Evolutionary conservation across 2,113 vertebrate species (phyloP), one percentile per base, ranked within the genome.

Genomic region (Cranoglanis bouderius): DNA sequence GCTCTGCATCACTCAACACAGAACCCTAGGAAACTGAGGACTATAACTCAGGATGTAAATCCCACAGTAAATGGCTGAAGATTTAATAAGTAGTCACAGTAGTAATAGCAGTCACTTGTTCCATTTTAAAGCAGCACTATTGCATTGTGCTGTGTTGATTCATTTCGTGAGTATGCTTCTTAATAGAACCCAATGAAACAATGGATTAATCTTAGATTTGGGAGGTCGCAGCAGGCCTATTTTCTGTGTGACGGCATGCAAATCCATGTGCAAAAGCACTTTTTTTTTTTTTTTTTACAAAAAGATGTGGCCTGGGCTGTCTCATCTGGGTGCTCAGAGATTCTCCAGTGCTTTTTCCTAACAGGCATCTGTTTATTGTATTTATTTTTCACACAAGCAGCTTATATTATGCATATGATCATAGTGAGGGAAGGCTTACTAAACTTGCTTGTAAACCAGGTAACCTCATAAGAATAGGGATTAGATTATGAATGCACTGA

Each of bases 371-470:
- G 61, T 91, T 90, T 87, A 89, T 92, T 81, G 91, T 91, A 92
- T 93, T 92, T 91, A 89, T 90, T 90, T 88, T 90, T 87, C 87
- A 92, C 89, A 91, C 91, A 94, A 92, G 91, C 55, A 91, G 92
- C 91, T 93, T 92, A 93, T 89, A 67, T 86, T 89, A 89, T 85
- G 92, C 92, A 90, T 90, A 91, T 88, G 90, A 93, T 87, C 89
- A 89, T 89, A 90, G 83, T 86, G 87, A 90, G 77, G 88, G 40
- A 86, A 92, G 38, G 89, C 91, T 92, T 93, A 92, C 92, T 93
- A 93, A 92, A 93, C 88, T 90, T 91, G 90, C 90, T 94, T 94
- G 93, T 94, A 94, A 92, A 92, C 90, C 91, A 94, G 92, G 92
- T 94, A 92, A 91, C 91, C 93, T 92, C 87, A 38, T 88, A 92